Evolutionary conservation across 2,113 vertebrate genomes (phyloP).

Genomic region (Phalacrocorax aristotelis): DNA sequence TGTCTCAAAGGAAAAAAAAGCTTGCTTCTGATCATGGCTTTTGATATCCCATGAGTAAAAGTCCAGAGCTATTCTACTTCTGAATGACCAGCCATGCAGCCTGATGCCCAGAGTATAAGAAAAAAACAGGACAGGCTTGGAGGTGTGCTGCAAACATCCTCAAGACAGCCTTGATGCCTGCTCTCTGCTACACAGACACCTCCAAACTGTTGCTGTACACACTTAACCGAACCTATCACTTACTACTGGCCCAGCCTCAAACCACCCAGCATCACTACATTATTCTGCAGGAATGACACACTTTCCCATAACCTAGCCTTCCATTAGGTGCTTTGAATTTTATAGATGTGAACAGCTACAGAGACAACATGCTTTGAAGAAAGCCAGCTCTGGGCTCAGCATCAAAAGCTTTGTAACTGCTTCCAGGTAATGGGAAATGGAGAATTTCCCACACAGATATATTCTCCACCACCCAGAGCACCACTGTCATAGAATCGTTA

Average conservation of each 20-base stretch:
- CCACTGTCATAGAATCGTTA: no score
- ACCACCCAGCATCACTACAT: background rate
- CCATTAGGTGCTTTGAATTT: background rate
- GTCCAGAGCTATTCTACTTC: background rate
- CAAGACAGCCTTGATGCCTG: background rate
- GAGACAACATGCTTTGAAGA: background rate
- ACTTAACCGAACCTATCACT: background rate
- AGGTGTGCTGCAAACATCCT: background rate
- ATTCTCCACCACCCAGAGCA: background rate
- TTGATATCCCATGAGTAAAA: background rate
- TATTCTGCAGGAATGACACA: background rate
- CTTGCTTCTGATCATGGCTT: background rate
- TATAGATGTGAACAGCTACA: background rate
- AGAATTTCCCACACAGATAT: background rate
- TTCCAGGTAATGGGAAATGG: background rate
- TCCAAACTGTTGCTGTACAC: background rate
- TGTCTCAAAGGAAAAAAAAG: background rate
- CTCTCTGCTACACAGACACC: background rate
- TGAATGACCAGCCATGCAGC: background rate
- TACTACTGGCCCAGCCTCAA: background rate
- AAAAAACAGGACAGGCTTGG: background rate
- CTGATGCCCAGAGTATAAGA: background rate
- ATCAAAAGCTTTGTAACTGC: background rate
- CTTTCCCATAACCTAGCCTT: background rate
- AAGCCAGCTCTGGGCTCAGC: background rate